Base-by-base conservation (phyloP, 2,888 invertebrate species). In the Polydesmus complanatus region DNA sequence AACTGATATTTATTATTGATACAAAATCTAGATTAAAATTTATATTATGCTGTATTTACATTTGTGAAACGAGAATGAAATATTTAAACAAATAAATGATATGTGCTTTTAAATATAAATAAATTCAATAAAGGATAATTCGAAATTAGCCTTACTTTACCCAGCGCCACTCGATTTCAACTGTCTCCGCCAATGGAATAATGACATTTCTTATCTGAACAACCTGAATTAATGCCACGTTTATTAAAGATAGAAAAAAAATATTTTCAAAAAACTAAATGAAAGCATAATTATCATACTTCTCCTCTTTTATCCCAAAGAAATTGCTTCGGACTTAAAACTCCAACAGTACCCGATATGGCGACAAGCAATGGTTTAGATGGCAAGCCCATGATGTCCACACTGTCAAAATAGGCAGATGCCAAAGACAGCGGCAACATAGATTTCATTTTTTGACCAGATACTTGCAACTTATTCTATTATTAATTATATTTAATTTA, bases 121-220 rank as follows among this genome's bases (percentile, higher is more conserved):
- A n/a, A n/a, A n/a, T n/a, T n/a, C n/a, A n/a, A n/a, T n/a, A n/a
- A n/a, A n/a, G n/a, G n/a, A n/a, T n/a, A n/a, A n/a, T n/a, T n/a
- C n/a, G n/a, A n/a, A n/a, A n/a, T n/a, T n/a, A n/a, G n/a, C n/a
- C n/a, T n/a, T n/a, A n/a, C n/a, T n/a, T n/a, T n/a, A n/a, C n/a
- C 61, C 61, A 61, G 8, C 51, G 56, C 61, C 61, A 61, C n/a
- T 57, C 52, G 2, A 61, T 56, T 56, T 61, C 50, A 1, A 61
- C 56, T 25, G 61, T 61, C 22, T 56, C 61, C 18, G 56, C 57
- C 23, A 61, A 37, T 27, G 61, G 61, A 27, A 61, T 56, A 18
- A 61, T 57, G 14, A 61, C 19, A 19, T 51, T 26, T 23, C 56
- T 11, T 5, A 61, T 25, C 37, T 61, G 19, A 18, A 57, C 21